Evolutionary conservation across 2,113 vertebrate species (phyloP).

Genomic region (Psittacara wagleri): DNA sequence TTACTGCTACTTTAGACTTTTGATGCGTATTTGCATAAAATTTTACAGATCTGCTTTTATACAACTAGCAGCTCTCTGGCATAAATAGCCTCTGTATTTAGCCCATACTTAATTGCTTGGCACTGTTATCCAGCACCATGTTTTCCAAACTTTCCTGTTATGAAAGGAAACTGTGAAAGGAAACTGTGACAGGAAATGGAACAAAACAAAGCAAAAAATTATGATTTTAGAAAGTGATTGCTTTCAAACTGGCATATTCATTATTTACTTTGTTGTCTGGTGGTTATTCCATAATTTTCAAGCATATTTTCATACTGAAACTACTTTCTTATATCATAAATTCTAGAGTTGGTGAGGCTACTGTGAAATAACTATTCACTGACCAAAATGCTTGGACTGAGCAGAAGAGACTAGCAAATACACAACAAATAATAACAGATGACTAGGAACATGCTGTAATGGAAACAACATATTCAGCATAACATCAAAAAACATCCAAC

Average conservation of each 20-base stretch:
- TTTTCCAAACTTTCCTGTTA: neutral
- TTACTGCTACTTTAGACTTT: neutral
- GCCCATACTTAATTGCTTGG: neutral
- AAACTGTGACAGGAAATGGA: neutral
- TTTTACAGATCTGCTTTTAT: neutral
- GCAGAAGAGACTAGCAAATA: constrained; percentile 8
- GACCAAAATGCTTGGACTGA: constrained; percentile 2
- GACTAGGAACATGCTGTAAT: neutral
- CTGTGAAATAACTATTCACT: neutral
- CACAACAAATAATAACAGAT: neutral
- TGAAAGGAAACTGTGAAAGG: neutral
- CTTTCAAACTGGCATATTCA: neutral
- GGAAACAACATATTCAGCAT: neutral
- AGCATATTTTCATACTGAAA: neutral
- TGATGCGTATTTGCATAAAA: neutral
- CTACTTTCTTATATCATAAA: constrained; percentile 33
- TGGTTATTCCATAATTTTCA: neutral
- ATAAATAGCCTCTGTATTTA: neutral
- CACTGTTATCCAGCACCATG: neutral
- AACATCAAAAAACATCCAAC: neutral
- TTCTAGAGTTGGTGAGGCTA: neutral
- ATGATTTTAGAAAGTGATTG: constrained; percentile 13
- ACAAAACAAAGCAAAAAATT: constrained; percentile 9
- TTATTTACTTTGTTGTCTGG: neutral
- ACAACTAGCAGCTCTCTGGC: neutral